Percentiles rank a stretch among this genome's conserved stretches.
phyloP scores from a whole-genome alignment of 2,113 vertebrate species.

The Rhinoderma darwinii region DNA sequence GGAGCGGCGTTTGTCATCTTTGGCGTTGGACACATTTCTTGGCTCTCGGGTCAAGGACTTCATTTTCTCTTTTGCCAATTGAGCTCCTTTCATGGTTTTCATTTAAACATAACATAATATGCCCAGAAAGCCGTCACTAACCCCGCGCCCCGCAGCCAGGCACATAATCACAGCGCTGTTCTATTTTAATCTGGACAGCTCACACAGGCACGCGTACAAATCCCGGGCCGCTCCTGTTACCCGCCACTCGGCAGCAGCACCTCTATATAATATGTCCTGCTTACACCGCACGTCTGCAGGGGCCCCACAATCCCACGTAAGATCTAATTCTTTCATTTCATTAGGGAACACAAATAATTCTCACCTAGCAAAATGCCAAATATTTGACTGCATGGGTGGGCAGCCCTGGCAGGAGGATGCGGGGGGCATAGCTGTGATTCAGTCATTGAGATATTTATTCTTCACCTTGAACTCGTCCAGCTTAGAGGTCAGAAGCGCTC shows the following conservation, averaged over 20 bases:
- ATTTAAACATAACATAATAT: conserved; percentile 19
- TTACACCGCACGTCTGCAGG: neutral
- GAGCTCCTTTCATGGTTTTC: conserved; percentile 29
- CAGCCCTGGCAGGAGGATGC: no score
- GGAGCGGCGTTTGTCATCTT: neutral
- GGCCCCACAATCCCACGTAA: neutral
- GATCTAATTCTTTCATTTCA: neutral
- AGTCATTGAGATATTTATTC: no score
- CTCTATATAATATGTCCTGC: neutral
- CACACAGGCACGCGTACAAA: conserved; percentile 19
- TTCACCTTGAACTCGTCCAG: no score
- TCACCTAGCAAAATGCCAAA: no score
- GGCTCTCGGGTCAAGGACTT: neutral
- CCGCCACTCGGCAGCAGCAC: neutral
- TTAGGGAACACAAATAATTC: no score
- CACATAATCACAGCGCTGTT: neutral
- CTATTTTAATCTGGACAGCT: conserved; percentile 41
- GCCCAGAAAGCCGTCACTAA: neutral
- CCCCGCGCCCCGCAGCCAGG: neutral
- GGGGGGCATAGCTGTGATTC: no score
- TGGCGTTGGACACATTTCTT: neutral
- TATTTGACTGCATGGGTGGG: no score
- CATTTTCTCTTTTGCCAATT: conserved; percentile 25
- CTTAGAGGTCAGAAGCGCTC: no score
- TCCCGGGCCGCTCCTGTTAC: neutral